Evolutionary conservation across 2,888 invertebrate genomes (phyloP).

Genomic region (Patella depressa): DNA sequence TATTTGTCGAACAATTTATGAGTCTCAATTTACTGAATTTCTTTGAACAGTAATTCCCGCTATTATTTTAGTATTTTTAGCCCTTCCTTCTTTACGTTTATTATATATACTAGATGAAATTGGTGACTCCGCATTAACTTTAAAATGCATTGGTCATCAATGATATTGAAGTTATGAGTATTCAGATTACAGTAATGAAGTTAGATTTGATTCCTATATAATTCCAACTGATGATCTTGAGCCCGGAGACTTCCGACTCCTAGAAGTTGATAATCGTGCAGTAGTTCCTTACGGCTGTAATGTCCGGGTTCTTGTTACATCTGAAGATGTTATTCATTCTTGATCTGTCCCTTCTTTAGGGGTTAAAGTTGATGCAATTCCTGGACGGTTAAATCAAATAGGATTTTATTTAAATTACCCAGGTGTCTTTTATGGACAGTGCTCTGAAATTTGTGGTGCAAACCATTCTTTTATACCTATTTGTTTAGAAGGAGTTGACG

Average conservation of each 20-base stretch:
- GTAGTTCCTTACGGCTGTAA: slow-evolving; percentile 60
- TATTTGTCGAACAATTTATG: no score
- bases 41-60: slow-evolving; percentile 49
- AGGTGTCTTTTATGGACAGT: slow-evolving; percentile 82
- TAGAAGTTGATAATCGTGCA: slow-evolving; percentile 68
- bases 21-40: slow-evolving; percentile 32
- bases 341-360: slow-evolving; percentile 70
- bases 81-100: slow-evolving; percentile 37
- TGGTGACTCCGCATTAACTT: slow-evolving; percentile 44
- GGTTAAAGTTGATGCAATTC: slow-evolving; percentile 71
- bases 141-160: slow-evolving; percentile 68
- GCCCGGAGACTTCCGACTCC: slow-evolving; percentile 58
- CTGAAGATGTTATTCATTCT: slow-evolving; percentile 72
- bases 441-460: slow-evolving; percentile 86
- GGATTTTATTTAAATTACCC: slow-evolving; percentile 77
- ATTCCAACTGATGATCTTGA: slow-evolving; percentile 51
- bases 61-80: background rate
- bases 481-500: slow-evolving; percentile 56
- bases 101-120: slow-evolving; percentile 43
- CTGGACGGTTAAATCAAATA: slow-evolving; percentile 72
- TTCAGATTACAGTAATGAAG: slow-evolving; percentile 53
- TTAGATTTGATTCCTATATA: slow-evolving; percentile 70
- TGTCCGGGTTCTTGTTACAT: slow-evolving; percentile 65
- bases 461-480: slow-evolving; percentile 87
- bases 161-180: slow-evolving; percentile 70